Base-by-base conservation (phyloP, 2,888 invertebrate genomes). In the Gastracanthus pulcherrimus region DNA sequence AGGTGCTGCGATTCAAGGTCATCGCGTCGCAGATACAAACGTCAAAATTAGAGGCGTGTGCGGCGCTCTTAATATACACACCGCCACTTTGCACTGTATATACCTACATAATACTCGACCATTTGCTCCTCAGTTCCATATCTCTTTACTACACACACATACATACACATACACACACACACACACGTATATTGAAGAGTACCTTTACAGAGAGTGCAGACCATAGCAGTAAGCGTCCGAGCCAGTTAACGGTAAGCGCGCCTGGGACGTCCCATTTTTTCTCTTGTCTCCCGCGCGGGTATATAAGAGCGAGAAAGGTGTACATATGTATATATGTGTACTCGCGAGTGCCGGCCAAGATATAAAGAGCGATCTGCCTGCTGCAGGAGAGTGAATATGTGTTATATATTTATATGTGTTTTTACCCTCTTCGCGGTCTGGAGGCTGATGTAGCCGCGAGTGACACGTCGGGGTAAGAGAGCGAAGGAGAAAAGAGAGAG, bases 161-260 rank as follows among this genome's bases (percentile, higher is more conserved):
- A 55, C 45, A 13, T 36, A 19, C 36, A 19, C 62, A 13, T 23
- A 26, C 26, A 13, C 26, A 58, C 26, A 29, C 29, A 29, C 26
- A 9, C 19, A 19, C 26, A 58, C 13, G 58, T 29, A 58, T 29
- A 58, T 7, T 26, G 23, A 45, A n/a, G n/a, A 23, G 62, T 34
- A 19, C n/a, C 7, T 19, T 1, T n/a, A 19, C n/a, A 34, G 34
- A 34, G 45, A 26, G 41, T 16, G 41, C 26, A 41, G 41, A 26
- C 26, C n/a, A 45, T 29, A 29, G 31, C 45, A 6, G 41, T 45
- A 13, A 66, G 26, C 55, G 45, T 31, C 48, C 26, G 67, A 34
- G 36, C 23, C 38, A 26, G 29, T 34, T 81, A 81, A 81, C 81
- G 81, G 81, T 81, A 76, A 48, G 71, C 41, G 45, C 76, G 80